Conservation (phyloP, 2,113 vertebrate species). For the Ranitomeya imitator region DNA sequence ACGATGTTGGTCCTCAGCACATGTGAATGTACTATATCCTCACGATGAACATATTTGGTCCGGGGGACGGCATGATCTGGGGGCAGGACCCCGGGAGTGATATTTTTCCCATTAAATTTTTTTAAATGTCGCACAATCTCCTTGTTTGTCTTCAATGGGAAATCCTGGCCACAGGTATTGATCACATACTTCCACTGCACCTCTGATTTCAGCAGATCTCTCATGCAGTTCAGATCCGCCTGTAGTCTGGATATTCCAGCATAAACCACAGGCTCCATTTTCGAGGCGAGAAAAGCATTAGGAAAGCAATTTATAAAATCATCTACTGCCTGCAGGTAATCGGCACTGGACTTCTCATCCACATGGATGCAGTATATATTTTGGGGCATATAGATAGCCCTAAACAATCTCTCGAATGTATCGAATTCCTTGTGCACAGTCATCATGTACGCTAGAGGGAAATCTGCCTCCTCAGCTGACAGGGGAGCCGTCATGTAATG, state of each 20-base stretch:
- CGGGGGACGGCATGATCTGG: conserved; percentile 34
- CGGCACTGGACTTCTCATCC: conserved; percentile 62
- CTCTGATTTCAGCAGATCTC: conserved; percentile 60
- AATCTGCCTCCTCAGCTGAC: conserved; percentile 64
- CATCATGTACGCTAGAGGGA: conserved; percentile 68
- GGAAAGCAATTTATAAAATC: conserved; percentile 65
- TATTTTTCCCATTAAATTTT: conserved; percentile 66
- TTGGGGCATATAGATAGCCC: conserved; percentile 70
- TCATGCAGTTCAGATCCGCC: conserved; percentile 70
- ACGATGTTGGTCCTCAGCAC: conserved; percentile 55
- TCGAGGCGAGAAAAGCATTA: conserved; percentile 66
- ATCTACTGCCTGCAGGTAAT: conserved; percentile 58
- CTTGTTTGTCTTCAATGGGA: conserved; percentile 70
- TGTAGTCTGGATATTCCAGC: conserved; percentile 64
- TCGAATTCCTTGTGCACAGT: conserved; percentile 70
- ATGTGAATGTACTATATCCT: conserved; percentile 45
- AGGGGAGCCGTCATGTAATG: conserved; percentile 66
- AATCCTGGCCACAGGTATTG: conserved; percentile 74
- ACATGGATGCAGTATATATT: conserved; percentile 73
- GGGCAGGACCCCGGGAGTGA: conserved; percentile 69
- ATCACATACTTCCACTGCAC: conserved; percentile 66
- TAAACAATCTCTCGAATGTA: conserved; percentile 68
- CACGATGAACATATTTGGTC: conserved; percentile 64
- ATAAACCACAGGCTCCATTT: conserved; percentile 62
- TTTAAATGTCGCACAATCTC: conserved; percentile 68